Base-by-base conservation (phyloP, 2,888 invertebrate genomes). In the Tetranychus piercei region DNA sequence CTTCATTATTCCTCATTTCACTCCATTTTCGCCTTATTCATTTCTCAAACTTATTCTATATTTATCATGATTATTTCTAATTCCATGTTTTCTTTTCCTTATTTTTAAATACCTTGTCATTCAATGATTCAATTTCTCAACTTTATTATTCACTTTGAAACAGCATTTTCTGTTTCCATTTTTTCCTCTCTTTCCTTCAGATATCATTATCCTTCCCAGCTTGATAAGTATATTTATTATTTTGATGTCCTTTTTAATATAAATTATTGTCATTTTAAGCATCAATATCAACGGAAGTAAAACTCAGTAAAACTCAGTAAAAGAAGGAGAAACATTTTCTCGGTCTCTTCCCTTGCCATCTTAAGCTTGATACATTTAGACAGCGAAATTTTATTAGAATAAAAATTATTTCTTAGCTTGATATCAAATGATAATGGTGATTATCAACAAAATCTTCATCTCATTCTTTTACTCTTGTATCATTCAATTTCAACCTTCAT, bases 31-130 rank as follows among this genome's bases (percentile, higher is more conserved):
- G 15, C 22, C 9, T 20, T 65, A 6, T 18, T 65, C 18, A 65
- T 65, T 65, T 20, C 66, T 65, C 66, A 65, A 20, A n/a, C 66
- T n/a, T 65, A n/a, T 65, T 65, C 20, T 23, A 69, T 23, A 69
- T 69, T 69, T 69, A 69, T 69, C 69, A 20, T 69, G 69, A 23
- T 23, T 23, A 20, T 23, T 20, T 20, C 69, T 15, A 65, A 65
- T 65, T 20, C 66, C 34, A 18, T 65, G 69, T 69, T 69, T n/a
- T n/a, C n/a, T n/a, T n/a, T n/a, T n/a, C n/a, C n/a, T n/a, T n/a
- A n/a, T n/a, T n/a, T n/a, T 69, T 23, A 55, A 55, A 55, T 55
- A 55, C 55, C 55, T 55, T 55, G 55, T 55, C 55, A 15, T 15
- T 55, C 15, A 55, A 7, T 55, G 15, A 55, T 55, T 55, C 15